Conservation (phyloP, 2,888 invertebrate genomes). For the Trichacis sp. region DNA sequence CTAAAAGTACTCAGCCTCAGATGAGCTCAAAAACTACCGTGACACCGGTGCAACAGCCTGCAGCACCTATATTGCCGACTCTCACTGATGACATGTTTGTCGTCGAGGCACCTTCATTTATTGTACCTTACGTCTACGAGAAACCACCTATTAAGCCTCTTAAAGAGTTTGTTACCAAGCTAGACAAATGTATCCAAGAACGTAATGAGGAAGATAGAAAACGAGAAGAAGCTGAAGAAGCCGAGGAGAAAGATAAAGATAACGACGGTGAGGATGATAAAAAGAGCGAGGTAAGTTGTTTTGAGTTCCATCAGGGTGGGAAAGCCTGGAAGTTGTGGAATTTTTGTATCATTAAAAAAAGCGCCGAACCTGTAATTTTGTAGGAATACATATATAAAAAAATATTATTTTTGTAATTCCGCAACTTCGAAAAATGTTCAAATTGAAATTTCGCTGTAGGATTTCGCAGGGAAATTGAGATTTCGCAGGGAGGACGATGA, state of each 20-base stretch:
- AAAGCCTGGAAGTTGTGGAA: no score
- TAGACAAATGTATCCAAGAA: constrained; percentile 76
- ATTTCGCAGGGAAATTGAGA: no score
- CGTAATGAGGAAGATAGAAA: constrained; percentile 73
- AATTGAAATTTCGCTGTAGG: no score
- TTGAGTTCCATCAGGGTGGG: no score
- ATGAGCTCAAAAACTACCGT: constrained; percentile 55
- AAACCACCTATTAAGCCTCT: constrained; percentile 86
- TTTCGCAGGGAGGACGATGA: no score
- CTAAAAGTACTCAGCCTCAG: constrained; percentile 54
- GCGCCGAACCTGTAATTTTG: no score
- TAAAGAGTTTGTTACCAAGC: constrained; percentile 77
- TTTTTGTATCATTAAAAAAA: no score
- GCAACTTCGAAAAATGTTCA: no score
- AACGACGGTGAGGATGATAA: constrained; percentile 51
- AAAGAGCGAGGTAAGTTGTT: constrained; percentile 1
- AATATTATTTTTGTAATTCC: no score
- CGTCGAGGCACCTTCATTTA: constrained; percentile 92
- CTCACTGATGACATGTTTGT: constrained; percentile 93
- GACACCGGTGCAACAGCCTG: constrained; percentile 55
- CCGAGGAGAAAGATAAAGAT: constrained; percentile 64
- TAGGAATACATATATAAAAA: no score
- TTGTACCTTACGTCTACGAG: constrained; percentile 93
- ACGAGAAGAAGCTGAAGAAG: constrained; percentile 62
- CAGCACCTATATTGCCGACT: constrained; percentile 80